phyloP scores from a whole-genome alignment of 53 echinoderm and acorn worm species.

The Holothuria leucospilota region DNA sequence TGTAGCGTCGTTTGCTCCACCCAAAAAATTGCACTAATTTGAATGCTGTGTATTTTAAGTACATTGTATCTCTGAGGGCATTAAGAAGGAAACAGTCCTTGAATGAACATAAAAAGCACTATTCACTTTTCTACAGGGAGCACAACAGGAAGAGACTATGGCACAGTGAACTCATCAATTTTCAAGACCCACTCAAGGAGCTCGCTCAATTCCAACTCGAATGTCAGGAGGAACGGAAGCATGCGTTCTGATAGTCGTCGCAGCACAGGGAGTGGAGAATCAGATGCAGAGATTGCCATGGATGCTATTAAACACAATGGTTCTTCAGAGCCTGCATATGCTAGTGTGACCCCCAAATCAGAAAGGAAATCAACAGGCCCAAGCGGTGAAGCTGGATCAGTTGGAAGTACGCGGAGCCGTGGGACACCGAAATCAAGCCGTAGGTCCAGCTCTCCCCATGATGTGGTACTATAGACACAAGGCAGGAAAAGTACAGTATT shows the following conservation, averaged over 20 bases:
- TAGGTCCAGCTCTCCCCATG: conserved; percentile 37
- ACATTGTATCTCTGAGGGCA: too few relatives aligned
- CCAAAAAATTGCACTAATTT: too few relatives aligned
- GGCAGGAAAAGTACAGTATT: too few relatives aligned
- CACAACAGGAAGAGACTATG: conserved; percentile 36
- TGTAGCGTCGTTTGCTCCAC: too few relatives aligned
- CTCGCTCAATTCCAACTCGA: conserved; percentile 9
- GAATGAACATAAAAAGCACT: not conserved
- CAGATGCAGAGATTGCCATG: conserved; percentile 5
- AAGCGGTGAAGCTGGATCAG: not conserved
- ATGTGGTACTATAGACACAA: conserved; percentile 17
- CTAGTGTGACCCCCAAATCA: conserved; percentile 36
- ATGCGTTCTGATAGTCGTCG: conserved; percentile 22
- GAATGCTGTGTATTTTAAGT: too few relatives aligned
- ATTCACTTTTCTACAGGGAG: conserved; percentile 3
- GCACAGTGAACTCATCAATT: conserved; percentile 68
- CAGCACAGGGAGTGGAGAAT: conserved; percentile 26
- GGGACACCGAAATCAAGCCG: conserved; percentile 36
- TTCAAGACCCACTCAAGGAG: conserved; percentile 64
- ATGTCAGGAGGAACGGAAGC: conserved; percentile 10
- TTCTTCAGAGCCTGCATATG: not conserved
- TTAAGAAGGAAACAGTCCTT: too few relatives aligned
- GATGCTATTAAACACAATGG: not conserved
- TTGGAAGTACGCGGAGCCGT: conserved; percentile 16
- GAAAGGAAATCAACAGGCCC: not conserved